phyloP scores from a whole-genome alignment of 2,113 vertebrate species.

The Centropus unirufus region DNA sequence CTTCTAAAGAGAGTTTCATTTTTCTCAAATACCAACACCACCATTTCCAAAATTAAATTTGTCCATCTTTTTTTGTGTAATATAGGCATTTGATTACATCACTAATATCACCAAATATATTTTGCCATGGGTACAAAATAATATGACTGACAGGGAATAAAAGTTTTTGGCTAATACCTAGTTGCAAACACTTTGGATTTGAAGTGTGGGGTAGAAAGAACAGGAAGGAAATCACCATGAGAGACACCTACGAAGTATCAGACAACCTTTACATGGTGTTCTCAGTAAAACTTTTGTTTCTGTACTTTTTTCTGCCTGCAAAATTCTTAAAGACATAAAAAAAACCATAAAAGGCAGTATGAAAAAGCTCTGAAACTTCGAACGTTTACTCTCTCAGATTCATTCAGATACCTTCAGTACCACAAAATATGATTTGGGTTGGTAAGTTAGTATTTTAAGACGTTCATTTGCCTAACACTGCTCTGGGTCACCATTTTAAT shows the following conservation, averaged over 20 bases:
- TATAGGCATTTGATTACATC: background rate
- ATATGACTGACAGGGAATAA: background rate
- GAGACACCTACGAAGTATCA: background rate
- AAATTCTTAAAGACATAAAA: background rate
- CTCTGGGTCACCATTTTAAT: background rate
- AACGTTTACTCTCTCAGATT: background rate
- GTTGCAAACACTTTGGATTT: background rate
- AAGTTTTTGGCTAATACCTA: background rate
- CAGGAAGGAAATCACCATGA: background rate
- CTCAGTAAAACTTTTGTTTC: background rate
- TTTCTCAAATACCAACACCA: background rate
- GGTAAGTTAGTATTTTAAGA: background rate
- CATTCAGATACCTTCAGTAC: background rate
- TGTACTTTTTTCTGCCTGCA: background rate
- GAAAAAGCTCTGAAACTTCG: background rate
- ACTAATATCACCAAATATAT: background rate
- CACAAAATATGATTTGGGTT: background rate
- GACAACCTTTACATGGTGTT: background rate
- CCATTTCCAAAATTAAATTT: background rate
- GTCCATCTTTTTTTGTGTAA: background rate
- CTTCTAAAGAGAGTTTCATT: background rate
- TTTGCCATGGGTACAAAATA: background rate
- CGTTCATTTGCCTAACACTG: background rate
- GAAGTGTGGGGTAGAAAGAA: background rate
- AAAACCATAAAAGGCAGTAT: background rate